These are phyloP conservation scores for Drosophila malerkotliana DNA, from an alignment of 1,140 invertebrate genomes.

Conservation along the genomic window DNA sequence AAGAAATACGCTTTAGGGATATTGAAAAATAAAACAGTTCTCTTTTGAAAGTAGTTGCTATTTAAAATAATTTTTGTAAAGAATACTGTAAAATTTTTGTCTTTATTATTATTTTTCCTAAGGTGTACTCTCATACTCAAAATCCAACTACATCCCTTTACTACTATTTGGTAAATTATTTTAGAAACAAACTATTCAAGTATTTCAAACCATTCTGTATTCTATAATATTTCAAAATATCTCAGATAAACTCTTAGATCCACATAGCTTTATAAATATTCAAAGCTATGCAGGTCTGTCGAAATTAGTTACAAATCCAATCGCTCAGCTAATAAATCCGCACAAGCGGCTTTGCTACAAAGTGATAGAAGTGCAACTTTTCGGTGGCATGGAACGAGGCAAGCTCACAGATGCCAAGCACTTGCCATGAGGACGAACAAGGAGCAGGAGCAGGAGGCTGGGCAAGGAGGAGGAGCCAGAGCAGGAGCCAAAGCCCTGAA, in stretches of 20 bases:
- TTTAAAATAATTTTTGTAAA: not conserved
- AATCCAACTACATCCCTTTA: no score
- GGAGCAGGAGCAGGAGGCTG: not conserved
- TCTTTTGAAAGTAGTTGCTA: not conserved
- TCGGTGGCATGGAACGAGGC: constrained; percentile 40
- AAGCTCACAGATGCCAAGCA: constrained; percentile 47
- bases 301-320: constrained; percentile 27
- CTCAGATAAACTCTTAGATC: not conserved
- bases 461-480: not conserved
- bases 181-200: no score
- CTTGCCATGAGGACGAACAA: constrained; percentile 24
- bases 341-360: constrained; percentile 21
- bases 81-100: not conserved
- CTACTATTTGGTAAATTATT: no score
- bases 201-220: not conserved
- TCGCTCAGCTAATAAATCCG: constrained; percentile 41
- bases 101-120: no score
- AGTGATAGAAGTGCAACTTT: constrained; percentile 52
- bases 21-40: not conserved
- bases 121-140: no score
- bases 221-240: not conserved
- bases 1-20: constrained; percentile 3
- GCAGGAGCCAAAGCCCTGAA: constrained; percentile 4
- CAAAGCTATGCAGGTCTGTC: not conserved
- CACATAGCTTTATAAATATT: not conserved